A percentile compares a stretch with the other conserved stretches of the same genome.
These are phyloP conservation scores for Clistopyga incitator DNA, from an alignment of 2,888 invertebrate genomes.

Conservation along the genomic window DNA sequence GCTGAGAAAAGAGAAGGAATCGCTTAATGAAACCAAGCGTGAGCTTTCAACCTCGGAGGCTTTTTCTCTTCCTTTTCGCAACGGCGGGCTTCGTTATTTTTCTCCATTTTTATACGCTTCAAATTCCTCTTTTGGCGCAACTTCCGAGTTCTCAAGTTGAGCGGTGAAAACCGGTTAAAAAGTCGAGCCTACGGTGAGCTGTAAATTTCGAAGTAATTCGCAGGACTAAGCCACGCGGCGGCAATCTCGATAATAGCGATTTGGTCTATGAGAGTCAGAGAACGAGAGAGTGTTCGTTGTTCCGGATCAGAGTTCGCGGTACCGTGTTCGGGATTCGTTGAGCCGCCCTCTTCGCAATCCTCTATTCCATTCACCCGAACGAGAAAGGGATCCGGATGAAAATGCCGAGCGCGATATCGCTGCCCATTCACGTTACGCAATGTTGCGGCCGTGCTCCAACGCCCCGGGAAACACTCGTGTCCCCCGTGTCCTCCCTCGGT, in stretches of 20 bases:
- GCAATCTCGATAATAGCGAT: conserved; percentile 49
- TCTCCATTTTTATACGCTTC: conserved; percentile 37
- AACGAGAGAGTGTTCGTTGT: conserved; percentile 36
- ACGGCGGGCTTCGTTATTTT: background rate
- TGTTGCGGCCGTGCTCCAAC: conserved; percentile 30
- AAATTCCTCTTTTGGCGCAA: conserved; percentile 10
- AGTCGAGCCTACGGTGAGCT: conserved; percentile 10
- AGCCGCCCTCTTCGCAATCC: conserved; percentile 7
- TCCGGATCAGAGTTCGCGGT: conserved; percentile 29
- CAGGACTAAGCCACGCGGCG: conserved; percentile 32
- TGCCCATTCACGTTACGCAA: conserved; percentile 33
- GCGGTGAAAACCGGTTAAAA: conserved; percentile 27
- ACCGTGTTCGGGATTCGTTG: conserved; percentile 35
- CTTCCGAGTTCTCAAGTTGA: conserved; percentile 9
- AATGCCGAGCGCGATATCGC: conserved; percentile 46
- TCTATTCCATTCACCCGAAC: conserved; percentile 5
- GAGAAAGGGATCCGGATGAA: conserved; percentile 22
- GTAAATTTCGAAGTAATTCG: conserved; percentile 55
- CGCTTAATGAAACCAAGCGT: conserved; percentile 51
- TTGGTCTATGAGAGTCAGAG: conserved; percentile 33
- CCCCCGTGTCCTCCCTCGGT: background rate
- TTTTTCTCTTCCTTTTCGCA: conserved; percentile 18
- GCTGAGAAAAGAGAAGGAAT: conserved; percentile 29
- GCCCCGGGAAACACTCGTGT: conserved; percentile 54
- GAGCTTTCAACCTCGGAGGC: background rate